Base-by-base conservation (phyloP, 64 coral and sea anemone genomes). In the Actinia equina region DNA sequence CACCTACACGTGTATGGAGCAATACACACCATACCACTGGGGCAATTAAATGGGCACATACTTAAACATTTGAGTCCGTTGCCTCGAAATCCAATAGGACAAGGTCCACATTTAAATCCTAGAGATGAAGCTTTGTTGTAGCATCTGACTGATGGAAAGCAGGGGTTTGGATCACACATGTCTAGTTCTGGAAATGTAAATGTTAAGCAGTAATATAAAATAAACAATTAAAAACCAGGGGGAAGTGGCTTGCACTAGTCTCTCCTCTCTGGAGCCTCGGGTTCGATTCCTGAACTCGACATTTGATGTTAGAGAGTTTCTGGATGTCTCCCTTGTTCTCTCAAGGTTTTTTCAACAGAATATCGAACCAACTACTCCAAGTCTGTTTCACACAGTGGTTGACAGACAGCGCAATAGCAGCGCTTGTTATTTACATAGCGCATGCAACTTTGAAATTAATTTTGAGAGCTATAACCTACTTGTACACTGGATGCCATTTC, bases 51-150 rank as follows among this genome's bases (percentile, higher is more conserved):
- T 30, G 90, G 84, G n/a, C 94, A 95, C 88, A 95, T 89, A 16
- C 78, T 51, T 17, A 69, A 91, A 62, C 96, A 98, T 2, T 82
- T 51, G 51, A 92, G 53, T 5, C 96, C 96, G 59, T 94, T 90
- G 19, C 96, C 96, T 52, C 37, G 87, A 79, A 91, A 90, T 27
- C 93, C 93, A 54, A 41, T 64, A 17, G 96, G 96, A 82, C 96
- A 98, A 18, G 87, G 87, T n/a, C 89, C 96, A 88, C 96, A 98
- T 37, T 85, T 90, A 77, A 91, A 98, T 43, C 93, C 90, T 22
- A 45, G 27, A 25, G 71, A 77, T 13, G 85, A 87, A 42, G 53
- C 42, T 20, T 70, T 67, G 41, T 64, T 82, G 6, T 85, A 86
- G 90, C 94, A 95, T 89, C 84, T 80, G 54, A 89, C 90, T 3